phyloP scores from a whole-genome alignment of 1,140 invertebrate genomes.

The Ditylenchus dipsaci region DNA sequence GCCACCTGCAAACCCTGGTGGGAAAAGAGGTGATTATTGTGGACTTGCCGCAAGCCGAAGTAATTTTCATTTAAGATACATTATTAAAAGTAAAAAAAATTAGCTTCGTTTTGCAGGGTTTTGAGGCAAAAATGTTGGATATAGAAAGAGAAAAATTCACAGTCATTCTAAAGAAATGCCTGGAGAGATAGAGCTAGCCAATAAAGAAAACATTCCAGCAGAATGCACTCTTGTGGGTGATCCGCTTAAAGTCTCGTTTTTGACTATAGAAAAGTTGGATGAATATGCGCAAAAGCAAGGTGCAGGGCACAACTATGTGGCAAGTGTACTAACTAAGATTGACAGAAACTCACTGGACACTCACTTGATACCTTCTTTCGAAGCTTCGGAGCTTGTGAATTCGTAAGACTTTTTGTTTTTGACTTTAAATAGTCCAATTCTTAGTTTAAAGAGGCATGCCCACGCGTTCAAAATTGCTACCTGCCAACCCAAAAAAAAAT shows the following conservation, averaged over 20 bases:
- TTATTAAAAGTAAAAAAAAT: not conserved
- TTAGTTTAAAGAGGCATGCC: no score
- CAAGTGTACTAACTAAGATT: not conserved
- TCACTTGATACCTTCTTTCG: constrained; percentile 10
- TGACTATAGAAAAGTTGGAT: constrained; percentile 25
- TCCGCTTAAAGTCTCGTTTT: constrained; percentile 23
- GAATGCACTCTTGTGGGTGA: constrained; percentile 14
- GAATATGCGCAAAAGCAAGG: constrained; percentile 14
- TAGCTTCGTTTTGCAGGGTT: constrained; percentile 4
- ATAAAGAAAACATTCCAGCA: constrained; percentile 22
- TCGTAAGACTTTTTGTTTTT: constrained; percentile 7
- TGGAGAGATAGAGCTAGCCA: not conserved
- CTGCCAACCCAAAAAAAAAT: no score
- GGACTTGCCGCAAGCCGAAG: constrained; percentile 27
- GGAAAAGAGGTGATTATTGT: constrained; percentile 16
- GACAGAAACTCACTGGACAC: constrained; percentile 2
- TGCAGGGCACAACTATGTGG: not conserved
- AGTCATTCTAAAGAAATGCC: not conserved
- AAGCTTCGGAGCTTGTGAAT: constrained; percentile 8
- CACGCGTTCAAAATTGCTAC: no score
- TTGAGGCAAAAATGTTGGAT: constrained; percentile 1
- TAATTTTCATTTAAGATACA: not conserved
- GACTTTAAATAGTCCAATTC: no score
- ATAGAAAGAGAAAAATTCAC: not conserved
- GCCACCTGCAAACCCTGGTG: not conserved